Evolutionary conservation across 37 sponge, comb jelly and placozoan genomes (phyloP), one percentile per base, ranked within the genome.

Genomic region (Hexactinellida sp.): DNA sequence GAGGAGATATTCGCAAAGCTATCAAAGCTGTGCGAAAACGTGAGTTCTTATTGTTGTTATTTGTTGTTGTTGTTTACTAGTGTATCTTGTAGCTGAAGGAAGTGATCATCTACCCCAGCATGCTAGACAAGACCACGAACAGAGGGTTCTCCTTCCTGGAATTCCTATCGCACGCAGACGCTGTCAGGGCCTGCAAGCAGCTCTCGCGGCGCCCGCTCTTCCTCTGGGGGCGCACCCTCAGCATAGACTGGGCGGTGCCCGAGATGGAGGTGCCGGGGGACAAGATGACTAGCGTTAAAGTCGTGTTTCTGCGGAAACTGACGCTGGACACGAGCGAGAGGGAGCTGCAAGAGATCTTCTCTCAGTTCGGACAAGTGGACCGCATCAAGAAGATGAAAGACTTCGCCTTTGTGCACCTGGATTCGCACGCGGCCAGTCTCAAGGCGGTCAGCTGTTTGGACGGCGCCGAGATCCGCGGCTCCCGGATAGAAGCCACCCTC

Each of bases 81-180:
- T 63, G 28, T 63, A 7, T 63, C 76, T 63, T 63, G 21, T 63
- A 63, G 76, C 30, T 63, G 34, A 63, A 63, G 30, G 76, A 63
- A 10, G 76, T 63, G 3, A 63, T 63, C 76, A 63, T 63, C 76
- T 63, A 63, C 76, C 76, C 76, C 76, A 63, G 76, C 76, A 63
- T 63, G 76, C 76, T 63, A n/a, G 76, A 63, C 76, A 63, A 63
- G 76, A 63, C 76, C 76, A 63, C 76, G 28, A 63, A 63, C 76
- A 10, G 76, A 10, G 76, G 76, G 28, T 63, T 63, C 76, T 23
- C 76, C 76, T 63, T 63, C 76, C 76, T 63, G 34, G 76, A 63
- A n/a, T 63, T 63, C 76, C 30, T 21, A 10, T 21, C 76, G 5
- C 76, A 63, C 34, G 76, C 76, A 23, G 76, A 63, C 30, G 76